Evolutionary conservation across 1,140 invertebrate species (phyloP).

Genomic region (Doryteuthis pealeii): DNA sequence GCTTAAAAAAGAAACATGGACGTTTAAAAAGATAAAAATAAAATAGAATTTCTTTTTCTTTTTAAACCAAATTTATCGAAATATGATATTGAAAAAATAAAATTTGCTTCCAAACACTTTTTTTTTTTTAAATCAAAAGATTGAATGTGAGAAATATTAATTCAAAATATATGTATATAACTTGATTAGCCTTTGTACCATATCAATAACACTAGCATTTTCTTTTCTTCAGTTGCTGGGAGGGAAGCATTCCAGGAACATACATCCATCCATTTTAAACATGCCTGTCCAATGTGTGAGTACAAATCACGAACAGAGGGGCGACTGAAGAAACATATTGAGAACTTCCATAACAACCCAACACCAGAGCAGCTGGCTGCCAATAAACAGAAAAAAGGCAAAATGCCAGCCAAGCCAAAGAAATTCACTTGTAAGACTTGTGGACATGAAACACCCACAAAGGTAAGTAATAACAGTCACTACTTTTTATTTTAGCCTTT

Average conservation of each 20-base stretch:
- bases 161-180: too few relatives aligned
- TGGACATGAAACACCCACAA: conserved; percentile 78
- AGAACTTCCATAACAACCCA: conserved; percentile 63
- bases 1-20: too few relatives aligned
- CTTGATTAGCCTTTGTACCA: too few relatives aligned
- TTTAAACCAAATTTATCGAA: too few relatives aligned
- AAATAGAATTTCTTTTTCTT: too few relatives aligned
- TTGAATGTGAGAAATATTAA: too few relatives aligned
- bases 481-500: too few relatives aligned
- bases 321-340: conserved; percentile 66
- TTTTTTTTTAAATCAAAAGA: too few relatives aligned
- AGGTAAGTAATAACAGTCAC: conserved; percentile 58
- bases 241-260: conserved; percentile 61
- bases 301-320: conserved; percentile 67
- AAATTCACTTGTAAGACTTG: conserved; percentile 93
- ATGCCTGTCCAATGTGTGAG: conserved; percentile 63
- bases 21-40: too few relatives aligned
- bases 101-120: too few relatives aligned
- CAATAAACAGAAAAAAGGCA: conserved; percentile 64
- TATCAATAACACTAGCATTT: not conserved
- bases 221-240: conserved; percentile 39
- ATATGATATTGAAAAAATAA: too few relatives aligned
- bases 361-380: conserved; percentile 79
- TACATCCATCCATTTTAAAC: conserved; percentile 64
- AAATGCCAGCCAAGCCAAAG: conserved; percentile 64